Evolutionary conservation across 2,888 invertebrate genomes (phyloP), one percentile per base, ranked within the genome.

Genomic region (Itoplectis maculator): DNA sequence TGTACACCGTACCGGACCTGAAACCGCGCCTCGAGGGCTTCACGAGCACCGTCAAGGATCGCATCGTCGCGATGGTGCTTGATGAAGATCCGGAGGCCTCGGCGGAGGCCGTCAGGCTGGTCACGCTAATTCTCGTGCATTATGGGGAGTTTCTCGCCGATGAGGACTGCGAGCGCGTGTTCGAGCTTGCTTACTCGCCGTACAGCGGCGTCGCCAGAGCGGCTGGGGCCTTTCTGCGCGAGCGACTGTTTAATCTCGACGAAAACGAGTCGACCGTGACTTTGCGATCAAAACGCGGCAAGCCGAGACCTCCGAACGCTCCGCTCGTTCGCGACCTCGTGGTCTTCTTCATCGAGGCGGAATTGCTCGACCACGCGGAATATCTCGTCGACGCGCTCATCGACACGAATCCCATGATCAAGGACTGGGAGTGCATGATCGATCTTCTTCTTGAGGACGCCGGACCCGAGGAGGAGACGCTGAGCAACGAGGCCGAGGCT

Each of bases 351-450:
- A 99, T 99, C 88, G 99, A 99, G 94, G 99, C 99, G 7, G 99
- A 99, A 94, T 93, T 98, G 79, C 98, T 98, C 91, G 98, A 98
- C 92, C 99, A 99, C 93, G 99, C 98, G 63, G 99, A 99, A 0
- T 99, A 99, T 94, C 94, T 99, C 82, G 99, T 99, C 13, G 99
- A 99, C 94, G 98, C 99, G 1, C 95, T 99, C 79, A 99, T 99
- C 89, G 99, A 99, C 90, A 98, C 98, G 76, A 99, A 99, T 94
- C 96, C 97, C 73, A 99, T 99, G 98, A 98, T 99, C 95, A 99
- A 98, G 93, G 99, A 99, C 93, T 99, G 99, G 99, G 99, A 99
- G 93, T 99, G 99, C 93, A 99, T 99, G 99, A 99, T 98, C 0
- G 99, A 99, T 94, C 94, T 99, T 88, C 94, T 99, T 88, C 94